These are phyloP conservation scores for Icerya purchasi DNA, from an alignment of 2,888 invertebrate species.

Conservation along the genomic window DNA sequence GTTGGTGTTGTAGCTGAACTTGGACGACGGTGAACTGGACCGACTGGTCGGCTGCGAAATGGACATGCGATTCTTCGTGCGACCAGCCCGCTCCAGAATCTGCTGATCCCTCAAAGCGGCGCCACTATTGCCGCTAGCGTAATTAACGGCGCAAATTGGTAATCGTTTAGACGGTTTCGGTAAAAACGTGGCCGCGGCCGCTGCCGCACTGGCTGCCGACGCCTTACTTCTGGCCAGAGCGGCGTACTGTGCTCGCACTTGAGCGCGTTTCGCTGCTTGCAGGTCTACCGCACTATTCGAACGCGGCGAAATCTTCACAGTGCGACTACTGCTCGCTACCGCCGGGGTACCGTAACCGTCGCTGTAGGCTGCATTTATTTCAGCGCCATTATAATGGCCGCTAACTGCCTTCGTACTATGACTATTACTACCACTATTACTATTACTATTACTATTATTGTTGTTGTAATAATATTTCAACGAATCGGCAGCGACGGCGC, in stretches of 20 bases:
- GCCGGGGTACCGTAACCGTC: slow-evolving; percentile 1
- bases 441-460: no score
- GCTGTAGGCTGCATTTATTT: background rate
- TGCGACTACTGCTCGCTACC: background rate
- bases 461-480: no score
- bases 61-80: slow-evolving; percentile 40
- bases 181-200: slow-evolving; percentile 1
- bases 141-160: no score
- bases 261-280: slow-evolving; percentile 71
- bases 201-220: slow-evolving; percentile 29
- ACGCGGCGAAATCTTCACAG: slow-evolving; percentile 5
- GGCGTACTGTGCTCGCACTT: slow-evolving; percentile 61
- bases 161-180: background rate
- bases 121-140: no score
- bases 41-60: slow-evolving; percentile 86
- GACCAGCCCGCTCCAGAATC: slow-evolving; percentile 19
- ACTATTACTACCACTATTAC: background rate
- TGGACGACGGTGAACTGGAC: slow-evolving; percentile 79
- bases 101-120: no score
- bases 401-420: background rate
- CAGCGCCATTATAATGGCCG: no score
- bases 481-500: background rate
- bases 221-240: slow-evolving; percentile 56
- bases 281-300: slow-evolving; percentile 87
- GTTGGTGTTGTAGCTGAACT: slow-evolving; percentile 49